Percentiles rank a stretch among this genome's conserved stretches.
Evolutionary conservation across 2,888 invertebrate genomes (phyloP).

Genomic region (Trilocha varians): DNA sequence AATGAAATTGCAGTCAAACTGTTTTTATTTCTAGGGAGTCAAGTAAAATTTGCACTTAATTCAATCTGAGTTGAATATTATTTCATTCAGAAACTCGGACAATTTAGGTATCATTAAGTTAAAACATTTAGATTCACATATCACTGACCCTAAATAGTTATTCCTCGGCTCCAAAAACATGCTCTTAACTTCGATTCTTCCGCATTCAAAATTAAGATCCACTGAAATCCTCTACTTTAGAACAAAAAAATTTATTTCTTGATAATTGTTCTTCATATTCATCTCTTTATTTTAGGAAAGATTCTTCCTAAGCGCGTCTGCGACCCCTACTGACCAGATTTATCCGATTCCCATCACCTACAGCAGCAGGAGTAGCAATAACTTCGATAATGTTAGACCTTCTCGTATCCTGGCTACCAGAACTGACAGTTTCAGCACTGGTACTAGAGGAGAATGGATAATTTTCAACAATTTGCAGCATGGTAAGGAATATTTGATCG

Average conservation of each 20-base stretch:
- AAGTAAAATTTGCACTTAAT: too few species aligned
- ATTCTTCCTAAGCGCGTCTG: conserved; percentile 62
- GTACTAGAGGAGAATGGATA: conserved; percentile 68
- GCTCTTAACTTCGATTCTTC: too few species aligned
- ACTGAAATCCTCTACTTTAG: too few species aligned
- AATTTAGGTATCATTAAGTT: too few species aligned
- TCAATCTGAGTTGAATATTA: too few species aligned
- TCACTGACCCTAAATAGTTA: too few species aligned
- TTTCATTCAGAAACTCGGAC: too few species aligned
- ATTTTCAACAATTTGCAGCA: conserved; percentile 77
- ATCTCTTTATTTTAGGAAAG: conserved; percentile 51
- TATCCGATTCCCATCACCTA: conserved; percentile 65
- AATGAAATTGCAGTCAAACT: not conserved
- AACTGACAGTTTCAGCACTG: conserved; percentile 32
- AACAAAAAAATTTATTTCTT: too few species aligned
- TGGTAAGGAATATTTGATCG: too few species aligned
- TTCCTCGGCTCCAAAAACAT: too few species aligned
- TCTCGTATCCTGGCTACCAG: conserved; percentile 60
- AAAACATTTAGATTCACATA: too few species aligned
- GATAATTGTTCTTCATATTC: not conserved
- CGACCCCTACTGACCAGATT: conserved; percentile 33
- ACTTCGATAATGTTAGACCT: conserved; percentile 40
- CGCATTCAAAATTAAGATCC: too few species aligned
- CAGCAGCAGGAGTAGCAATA: conserved; percentile 39
- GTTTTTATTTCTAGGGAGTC: not conserved